Conservation (phyloP, 1,140 invertebrate genomes). For the Solenopsis invicta region DNA sequence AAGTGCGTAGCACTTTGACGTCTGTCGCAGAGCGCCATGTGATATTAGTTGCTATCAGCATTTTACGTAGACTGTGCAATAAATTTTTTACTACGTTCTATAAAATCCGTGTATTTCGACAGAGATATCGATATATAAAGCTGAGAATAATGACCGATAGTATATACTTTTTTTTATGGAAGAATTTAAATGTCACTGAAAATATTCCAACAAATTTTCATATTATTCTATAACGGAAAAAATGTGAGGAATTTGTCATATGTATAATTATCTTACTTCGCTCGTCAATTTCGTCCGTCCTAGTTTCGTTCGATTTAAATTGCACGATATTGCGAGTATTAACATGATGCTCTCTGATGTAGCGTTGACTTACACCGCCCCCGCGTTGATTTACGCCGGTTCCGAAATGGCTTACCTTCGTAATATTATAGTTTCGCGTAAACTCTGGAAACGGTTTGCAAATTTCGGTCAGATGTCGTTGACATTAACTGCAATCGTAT, state of each 20-base stretch:
- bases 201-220: neutral
- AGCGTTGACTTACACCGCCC: neutral
- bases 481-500: constrained; percentile 47
- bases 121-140: neutral
- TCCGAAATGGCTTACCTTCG: neutral
- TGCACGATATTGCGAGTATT: neutral
- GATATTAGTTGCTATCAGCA: neutral
- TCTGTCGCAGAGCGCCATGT: too few relatives aligned
- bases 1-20: neutral
- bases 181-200: neutral
- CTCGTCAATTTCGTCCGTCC: neutral
- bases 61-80: neutral
- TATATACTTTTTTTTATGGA: neutral
- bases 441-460: constrained; percentile 18
- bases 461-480: constrained; percentile 50
- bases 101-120: constrained; percentile 3
- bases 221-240: neutral
- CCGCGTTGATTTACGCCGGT: neutral
- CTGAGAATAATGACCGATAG: neutral
- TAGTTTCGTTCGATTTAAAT: neutral
- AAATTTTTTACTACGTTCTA: neutral
- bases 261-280: neutral
- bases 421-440: neutral
- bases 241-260: neutral
- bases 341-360: neutral